Evolutionary conservation across 2,113 vertebrate species (phyloP), one percentile per base, ranked within the genome.

Genomic region (Nothoprocta pentlandii): DNA sequence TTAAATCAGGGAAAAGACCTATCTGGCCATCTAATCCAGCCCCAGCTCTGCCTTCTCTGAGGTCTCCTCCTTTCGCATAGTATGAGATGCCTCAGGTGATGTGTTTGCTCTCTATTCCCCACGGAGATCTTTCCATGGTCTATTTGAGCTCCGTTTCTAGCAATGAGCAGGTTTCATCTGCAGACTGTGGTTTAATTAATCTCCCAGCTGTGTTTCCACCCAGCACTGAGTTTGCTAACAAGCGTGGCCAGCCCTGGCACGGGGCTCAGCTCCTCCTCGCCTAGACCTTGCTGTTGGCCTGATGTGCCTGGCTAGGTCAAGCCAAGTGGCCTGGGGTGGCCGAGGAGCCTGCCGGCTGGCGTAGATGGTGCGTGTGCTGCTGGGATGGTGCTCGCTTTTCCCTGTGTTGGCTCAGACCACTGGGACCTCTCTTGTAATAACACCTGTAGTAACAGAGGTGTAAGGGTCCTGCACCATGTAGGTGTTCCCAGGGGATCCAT

Each of bases 1-100:
- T 92, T 54, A 91, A 68, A 92, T 92, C 87, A 87, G 79, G 78
- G 92, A 25, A 53, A 89, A 85, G 70, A 44, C 42, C 39, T 76
- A 54, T 83, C 76, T 44, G 58, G 26, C 42, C 16, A 39, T 62
- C 64, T 49, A 4, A 84, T 28, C 74, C 75, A 64, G 74, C 74
- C 74, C 49, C 69, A 44, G 0, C 77, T 66, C 74, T 49, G 30
- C 79, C 61, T 12, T 58, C 51, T 30, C 56, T 2, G 56, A 66
- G 64, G 36, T 16, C 22, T 76, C 83, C 91, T 64, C 3, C 74
- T 70, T 9, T 39, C 0, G 2, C 5, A 0, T 23, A 10, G 32
- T 9, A 39, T 42, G 54, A 54, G 82, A 28, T 1, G 76, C 86
- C 89, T 80, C 80, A 34, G 86, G 91, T 91, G 86, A 46, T 74